Conservation (phyloP, 2,888 invertebrate genomes). For the Sycophila texana region DNA sequence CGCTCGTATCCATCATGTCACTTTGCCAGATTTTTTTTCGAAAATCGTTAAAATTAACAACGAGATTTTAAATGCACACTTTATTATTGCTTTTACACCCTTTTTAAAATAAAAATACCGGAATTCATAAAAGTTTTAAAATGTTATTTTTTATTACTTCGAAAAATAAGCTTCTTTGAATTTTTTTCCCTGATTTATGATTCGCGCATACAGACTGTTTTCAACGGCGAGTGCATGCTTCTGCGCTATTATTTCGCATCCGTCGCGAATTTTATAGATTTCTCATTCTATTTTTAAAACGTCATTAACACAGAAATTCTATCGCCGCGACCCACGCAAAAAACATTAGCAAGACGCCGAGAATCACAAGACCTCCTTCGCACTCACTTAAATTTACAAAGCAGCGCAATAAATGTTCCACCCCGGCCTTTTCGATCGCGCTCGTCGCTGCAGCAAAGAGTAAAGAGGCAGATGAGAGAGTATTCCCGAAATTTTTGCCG, state of each 20-base stretch:
- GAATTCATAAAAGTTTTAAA: no score
- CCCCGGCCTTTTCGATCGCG: constrained; percentile 16
- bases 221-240: constrained; percentile 36
- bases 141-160: no score
- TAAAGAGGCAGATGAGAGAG: neutral
- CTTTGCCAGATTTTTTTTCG: no score
- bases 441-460: neutral
- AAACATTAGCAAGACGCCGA: constrained; percentile 51
- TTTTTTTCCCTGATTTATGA: constrained; percentile 19
- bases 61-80: no score
- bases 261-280: constrained; percentile 56
- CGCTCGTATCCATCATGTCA: neutral
- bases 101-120: no score
- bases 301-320: constrained; percentile 59
- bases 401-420: constrained; percentile 52
- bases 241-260: constrained; percentile 51
- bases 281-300: constrained; percentile 50
- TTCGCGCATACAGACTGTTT: constrained; percentile 10
- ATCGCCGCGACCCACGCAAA: constrained; percentile 50
- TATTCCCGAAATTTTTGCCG: neutral
- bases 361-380: constrained; percentile 52
- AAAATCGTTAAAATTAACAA: no score
- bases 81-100: no score
- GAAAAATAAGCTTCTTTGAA: neutral
- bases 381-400: constrained; percentile 57